Evolutionary conservation across 2,888 invertebrate genomes (phyloP), one percentile per base, ranked within the genome.

Genomic region (Rhaphigaster nebulosa): DNA sequence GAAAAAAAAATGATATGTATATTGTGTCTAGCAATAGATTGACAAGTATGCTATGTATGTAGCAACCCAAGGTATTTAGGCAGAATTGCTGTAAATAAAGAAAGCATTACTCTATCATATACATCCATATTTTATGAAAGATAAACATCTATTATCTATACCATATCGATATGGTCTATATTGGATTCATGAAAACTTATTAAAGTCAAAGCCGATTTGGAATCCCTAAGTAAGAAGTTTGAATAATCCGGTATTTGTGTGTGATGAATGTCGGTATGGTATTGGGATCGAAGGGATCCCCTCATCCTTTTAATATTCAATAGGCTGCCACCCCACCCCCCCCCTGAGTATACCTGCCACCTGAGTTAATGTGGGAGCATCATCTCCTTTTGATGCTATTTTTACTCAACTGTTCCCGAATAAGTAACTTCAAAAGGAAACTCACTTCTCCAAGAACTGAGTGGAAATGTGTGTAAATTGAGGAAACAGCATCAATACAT

Each of bases 331-430:
- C 70, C 70, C 70, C 70, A 29, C 6, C 70, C 70, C 70, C 8
- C 6, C 70, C 34, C 70, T 20, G 18, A 18, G 20, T 70, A 70
- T 70, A 70, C 70, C 70, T 70, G 70, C 70, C 3, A 34, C 70
- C 70, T 70, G 12, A 6, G 34, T 34, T 70, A 70, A 70, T 70
- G 70, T 70, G 34, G 20, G 70, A 70, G 70, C 70, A 34, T 70
- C 70, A 70, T 34, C 70, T 70, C 70, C 70, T 34, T 70, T 70
- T 70, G 70, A 70, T 70, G 70, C 70, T 70, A 70, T 70, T 70
- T 70, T 70, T 70, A 70, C 70, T 34, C 70, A 70, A 70, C 34
- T 70, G 18, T 70, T 70, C 20, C 34, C 70, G 70, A 70, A 70
- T 70, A 70, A 70, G 70, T 70, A 34, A 34, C 70, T 70, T 70